Base-by-base conservation (phyloP, 2,797 vertebrate species). In the Macropodus opercularis region DNA sequence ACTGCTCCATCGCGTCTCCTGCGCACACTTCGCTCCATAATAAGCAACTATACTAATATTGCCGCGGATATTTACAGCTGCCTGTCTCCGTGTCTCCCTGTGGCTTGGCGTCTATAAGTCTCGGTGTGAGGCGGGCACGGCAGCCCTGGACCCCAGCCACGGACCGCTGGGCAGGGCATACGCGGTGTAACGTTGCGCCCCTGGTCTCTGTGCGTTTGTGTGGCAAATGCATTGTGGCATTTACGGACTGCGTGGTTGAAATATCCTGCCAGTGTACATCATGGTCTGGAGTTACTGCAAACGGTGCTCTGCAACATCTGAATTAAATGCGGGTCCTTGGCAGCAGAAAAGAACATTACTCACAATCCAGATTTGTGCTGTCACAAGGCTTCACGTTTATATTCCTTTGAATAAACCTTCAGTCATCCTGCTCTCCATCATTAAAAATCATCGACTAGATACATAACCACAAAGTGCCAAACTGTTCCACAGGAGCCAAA, bases 61-160 rank as follows among this genome's bases (percentile, higher is more conserved):
- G 50, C 62, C 38, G 65, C 38, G 65, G 76, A 57, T 80, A 77
- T 89, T 77, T 80, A 59, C 69, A 70, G 73, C 69, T 65, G 74
- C 71, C 72, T 67, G 55, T 59, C 35, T 72, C 64, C 4, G 49
- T 54, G 43, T 60, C 71, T n/a, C 44, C 42, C 29, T 59, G 70
- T 71, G 71, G 70, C 55, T 77, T 86, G 91, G 90, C 92, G 90
- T 91, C 91, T 70, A 11, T 8, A 4, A 83, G 91, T 93, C 90
- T 91, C 85, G 69, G 48, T 63, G 80, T 80, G 76, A 70, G 75
- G 65, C 58, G 65, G 70, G 63, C 63, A 53, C 41, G 69, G 67
- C 70, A 47, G 80, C 49, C 27, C 85, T 89, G 88, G 87, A 80
- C 75, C 31, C 43, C 21, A 66, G 84, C 85, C 88, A 87, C 75